phyloP scores from a whole-genome alignment of 2,888 invertebrate genomes.

The Spialia ferax region DNA sequence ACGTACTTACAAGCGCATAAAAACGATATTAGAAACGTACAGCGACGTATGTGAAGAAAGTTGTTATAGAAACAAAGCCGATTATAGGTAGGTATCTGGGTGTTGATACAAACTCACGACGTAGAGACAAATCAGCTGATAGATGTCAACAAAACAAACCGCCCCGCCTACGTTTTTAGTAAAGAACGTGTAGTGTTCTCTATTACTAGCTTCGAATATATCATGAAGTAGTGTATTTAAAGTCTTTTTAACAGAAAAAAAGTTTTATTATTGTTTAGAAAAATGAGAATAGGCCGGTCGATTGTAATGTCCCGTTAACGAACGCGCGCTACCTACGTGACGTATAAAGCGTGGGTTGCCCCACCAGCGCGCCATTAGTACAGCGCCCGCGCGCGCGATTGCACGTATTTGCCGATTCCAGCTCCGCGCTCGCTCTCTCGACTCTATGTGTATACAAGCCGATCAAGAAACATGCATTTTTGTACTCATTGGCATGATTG shows the following conservation, averaged over 20 bases:
- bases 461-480: constrained; percentile 77
- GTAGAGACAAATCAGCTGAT: constrained; percentile 71
- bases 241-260: constrained; percentile 57
- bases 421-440: constrained; percentile 78
- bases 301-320: constrained; percentile 83
- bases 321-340: constrained; percentile 80
- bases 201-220: constrained; percentile 34
- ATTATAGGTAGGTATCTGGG: constrained; percentile 4
- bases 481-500: constrained; percentile 79
- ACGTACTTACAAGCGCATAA: background rate
- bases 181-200: constrained; percentile 37
- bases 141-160: constrained; percentile 69
- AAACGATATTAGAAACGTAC: constrained; percentile 13
- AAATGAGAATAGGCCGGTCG: constrained; percentile 84
- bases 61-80: constrained; percentile 18
- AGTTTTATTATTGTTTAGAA: constrained; percentile 79
- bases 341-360: constrained; percentile 83
- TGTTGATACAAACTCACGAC: constrained; percentile 30
- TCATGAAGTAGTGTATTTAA: constrained; percentile 31
- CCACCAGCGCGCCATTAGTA: constrained; percentile 82
- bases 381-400: constrained; percentile 83
- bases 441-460: constrained; percentile 84
- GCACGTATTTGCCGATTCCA: constrained; percentile 75
- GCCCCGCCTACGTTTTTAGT: constrained; percentile 39
- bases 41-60: constrained; percentile 14